Evolutionary conservation across 1,140 invertebrate genomes (phyloP), one percentile per base, ranked within the genome.

Genomic region (Cyclina sinensis): DNA sequence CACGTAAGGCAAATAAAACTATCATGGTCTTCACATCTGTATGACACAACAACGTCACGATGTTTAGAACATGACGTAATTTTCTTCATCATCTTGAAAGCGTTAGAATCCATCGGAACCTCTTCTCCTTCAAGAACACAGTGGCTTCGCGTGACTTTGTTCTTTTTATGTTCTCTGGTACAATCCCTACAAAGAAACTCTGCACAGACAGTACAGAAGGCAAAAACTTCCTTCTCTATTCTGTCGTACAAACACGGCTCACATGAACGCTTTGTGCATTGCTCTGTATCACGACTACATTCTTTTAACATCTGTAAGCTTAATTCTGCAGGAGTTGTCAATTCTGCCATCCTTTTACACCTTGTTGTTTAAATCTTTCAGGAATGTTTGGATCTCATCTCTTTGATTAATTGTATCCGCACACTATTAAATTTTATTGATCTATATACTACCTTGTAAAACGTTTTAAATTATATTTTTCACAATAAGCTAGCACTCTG

Each of bases 151-250:
- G 76, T 54, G n/a, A n/a, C 30, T 32, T 51, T 79, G 35, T 79
- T 79, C 30, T 57, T 79, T 46, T 30, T n/a, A 57, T 79, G 76
- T 32, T 79, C 76, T n/a, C 48, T 43, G 0, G 27, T 30, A n/a
- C 76, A 79, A 4, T 46, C 76, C 37, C 5, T 54, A 30, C 76
- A 79, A 3, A 79, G 32, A 30, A 24, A 79, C 30, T 79, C 76
- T 32, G 48, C 48, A 57, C 76, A 79, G 0, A 14, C 16, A 35
- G 46, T 27, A 57, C 76, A 79, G 27, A 79, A 79, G 12, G 37
- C 76, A 16, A 4, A 39, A 18, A 39, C 76, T 30, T 79, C 76
- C 46, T 27, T 24, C 21, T 79, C 27, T 48, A 30, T 30, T 27
- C 32, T 39, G 46, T 54, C 76, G n/a, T 30, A 43, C n/a, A 1